Base-by-base conservation (phyloP, 2,888 invertebrate genomes). In the Gymnocheta viridis region DNA sequence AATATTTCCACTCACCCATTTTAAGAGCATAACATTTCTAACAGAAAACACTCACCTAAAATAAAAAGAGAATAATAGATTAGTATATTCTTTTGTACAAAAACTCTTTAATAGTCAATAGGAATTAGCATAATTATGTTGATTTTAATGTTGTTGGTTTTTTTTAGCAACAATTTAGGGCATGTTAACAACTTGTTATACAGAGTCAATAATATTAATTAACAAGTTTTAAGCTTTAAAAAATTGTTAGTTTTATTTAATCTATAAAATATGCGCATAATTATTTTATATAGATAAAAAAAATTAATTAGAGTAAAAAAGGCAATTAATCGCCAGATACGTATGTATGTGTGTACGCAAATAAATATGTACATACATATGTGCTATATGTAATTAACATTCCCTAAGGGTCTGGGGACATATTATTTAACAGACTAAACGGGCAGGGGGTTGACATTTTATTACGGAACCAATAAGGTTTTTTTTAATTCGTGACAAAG, bases 221-320 rank as follows among this genome's bases (percentile, higher is more conserved):
- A 66, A 76, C 66, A 66, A 47, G 66, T 76, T 76, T 47, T 14
- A 41, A 38, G 4, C 14, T 56, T 1, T 14, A 22, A 56, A 66
- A 47, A 56, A 24, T 44, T 2, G 7, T 1, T 12, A 10, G 5
- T 4, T 35, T 14, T 22, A 12, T 66, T 17, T 76, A 58, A 76
- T 67, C 76, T 66, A 24, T 58, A 58, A 76, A 32, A 66, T 74
- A 66, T 76, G 76, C 47, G 66, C 76, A 76, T 76, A 56, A 64
- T 66, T 76, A 76, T 72, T 22, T 35, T 2, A 22, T 35, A 47
- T 24, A 9, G 14, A 62, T 22, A 41, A 56, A 70, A 60, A 66
- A 49, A 10, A 3, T 62, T 38, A 27, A 49, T 35, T 27, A 17
- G 32, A 64, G 38, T 24, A 14, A 19, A n/a, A 10, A 49, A 72